These are phyloP conservation scores for Mythimna albipuncta DNA, from an alignment of 2,888 invertebrate genomes.

Conservation along the genomic window DNA sequence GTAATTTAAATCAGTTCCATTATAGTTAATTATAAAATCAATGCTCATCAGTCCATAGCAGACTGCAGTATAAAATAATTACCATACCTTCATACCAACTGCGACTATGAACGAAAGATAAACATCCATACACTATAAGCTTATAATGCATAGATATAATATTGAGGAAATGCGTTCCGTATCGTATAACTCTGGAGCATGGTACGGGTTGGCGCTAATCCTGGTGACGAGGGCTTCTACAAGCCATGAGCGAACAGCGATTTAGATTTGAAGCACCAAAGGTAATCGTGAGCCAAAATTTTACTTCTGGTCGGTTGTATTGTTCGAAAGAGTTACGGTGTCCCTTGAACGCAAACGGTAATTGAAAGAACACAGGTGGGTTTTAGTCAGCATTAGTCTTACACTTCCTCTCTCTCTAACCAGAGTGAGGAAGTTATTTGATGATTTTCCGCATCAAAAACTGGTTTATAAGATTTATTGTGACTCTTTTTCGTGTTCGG, in stretches of 20 bases:
- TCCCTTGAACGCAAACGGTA: too few relatives aligned
- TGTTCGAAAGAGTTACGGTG: too few relatives aligned
- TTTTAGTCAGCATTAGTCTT: too few relatives aligned
- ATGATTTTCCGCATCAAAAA: too few relatives aligned
- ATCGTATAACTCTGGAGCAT: slow-evolving; percentile 74
- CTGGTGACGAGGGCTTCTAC: slow-evolving; percentile 48
- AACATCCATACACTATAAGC: slow-evolving; percentile 51
- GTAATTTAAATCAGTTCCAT: neutral
- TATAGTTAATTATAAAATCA: slow-evolving; percentile 34
- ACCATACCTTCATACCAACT: slow-evolving; percentile 24
- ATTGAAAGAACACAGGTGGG: too few relatives aligned
- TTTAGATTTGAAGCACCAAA: slow-evolving; percentile 19
- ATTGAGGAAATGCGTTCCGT: slow-evolving; percentile 85
- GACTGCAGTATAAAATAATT: slow-evolving; percentile 27
- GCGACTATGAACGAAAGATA: slow-evolving; percentile 45
- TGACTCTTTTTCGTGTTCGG: neutral
- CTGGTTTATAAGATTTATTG: neutral
- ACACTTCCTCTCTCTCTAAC: too few relatives aligned
- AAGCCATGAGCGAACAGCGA: slow-evolving; percentile 64
- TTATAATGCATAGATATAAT: slow-evolving; percentile 47
- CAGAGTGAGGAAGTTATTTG: too few relatives aligned
- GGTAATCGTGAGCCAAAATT: too few relatives aligned
- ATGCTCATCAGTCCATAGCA: neutral
- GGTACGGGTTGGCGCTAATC: slow-evolving; percentile 78
- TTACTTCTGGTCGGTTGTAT: too few relatives aligned